Percentiles rank a stretch among this genome's conserved stretches.
Conservation (phyloP, 2,797 vertebrate genomes). For the Hippoglossus hippoglossus region DNA sequence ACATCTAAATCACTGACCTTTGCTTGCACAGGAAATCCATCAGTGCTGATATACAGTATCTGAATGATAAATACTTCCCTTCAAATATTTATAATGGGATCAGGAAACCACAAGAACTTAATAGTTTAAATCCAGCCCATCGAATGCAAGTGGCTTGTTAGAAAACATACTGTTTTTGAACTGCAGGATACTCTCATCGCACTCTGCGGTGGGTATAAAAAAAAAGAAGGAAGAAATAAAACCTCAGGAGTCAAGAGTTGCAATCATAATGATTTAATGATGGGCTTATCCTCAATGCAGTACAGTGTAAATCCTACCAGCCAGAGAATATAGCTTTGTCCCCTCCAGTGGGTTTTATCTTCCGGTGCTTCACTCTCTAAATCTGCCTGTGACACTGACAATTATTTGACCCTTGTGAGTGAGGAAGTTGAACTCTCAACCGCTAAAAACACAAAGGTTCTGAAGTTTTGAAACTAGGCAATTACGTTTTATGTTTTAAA, state of each 20-base stretch:
- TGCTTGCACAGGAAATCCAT: slow-evolving; percentile 84
- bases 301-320: slow-evolving; percentile 77
- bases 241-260: slow-evolving; percentile 68
- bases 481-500: slow-evolving; percentile 42
- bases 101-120: slow-evolving; percentile 83
- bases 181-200: slow-evolving; percentile 58
- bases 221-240: slow-evolving; percentile 32
- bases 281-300: slow-evolving; percentile 67
- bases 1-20: slow-evolving; percentile 82
- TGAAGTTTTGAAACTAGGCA: slow-evolving; percentile 41
- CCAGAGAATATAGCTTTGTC: slow-evolving; percentile 72
- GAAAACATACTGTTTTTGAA: slow-evolving; percentile 70
- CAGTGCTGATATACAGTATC: slow-evolving; percentile 84
- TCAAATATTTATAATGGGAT: slow-evolving; percentile 87
- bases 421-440: slow-evolving; percentile 59
- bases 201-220: slow-evolving; percentile 60
- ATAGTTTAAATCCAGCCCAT: slow-evolving; percentile 84
- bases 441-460: slow-evolving; percentile 56
- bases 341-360: slow-evolving; percentile 70
- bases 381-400: slow-evolving; percentile 73
- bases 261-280: slow-evolving; percentile 82
- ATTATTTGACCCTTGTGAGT: slow-evolving; percentile 74
- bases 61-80: slow-evolving; percentile 85
- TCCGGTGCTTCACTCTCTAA: slow-evolving; percentile 62
- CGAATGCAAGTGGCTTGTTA: slow-evolving; percentile 75